Base-by-base conservation (phyloP, 2,888 invertebrate genomes). In the Eupithecia dodoneata region DNA sequence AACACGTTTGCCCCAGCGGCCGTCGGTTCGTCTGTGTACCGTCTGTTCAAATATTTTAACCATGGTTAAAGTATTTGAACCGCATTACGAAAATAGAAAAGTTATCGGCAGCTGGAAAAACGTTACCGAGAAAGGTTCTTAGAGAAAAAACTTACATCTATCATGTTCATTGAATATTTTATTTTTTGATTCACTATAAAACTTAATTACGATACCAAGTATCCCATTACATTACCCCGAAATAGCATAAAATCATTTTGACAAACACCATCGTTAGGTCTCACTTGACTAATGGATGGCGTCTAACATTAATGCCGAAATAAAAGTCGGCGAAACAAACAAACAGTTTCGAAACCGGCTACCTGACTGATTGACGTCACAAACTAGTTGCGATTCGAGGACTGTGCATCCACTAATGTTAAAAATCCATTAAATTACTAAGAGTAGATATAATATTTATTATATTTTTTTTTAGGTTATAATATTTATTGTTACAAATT, bases 321-420 rank as follows among this genome's bases (percentile, higher is more conserved):
- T 73, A 52, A 67, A 75, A 72, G 70, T 74, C 71, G 65, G 67
- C 63, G 71, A 79, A 79, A 77, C 73, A 76, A 67, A 76, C 72
- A 74, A 77, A 79, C 72, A 76, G 78, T 79, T 84, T 83, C 74
- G 30, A 81, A 88, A 85, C 87, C 83, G 84, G 85, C 81, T 86
- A 74, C 75, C 78, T 81, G 74, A 74, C 80, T 78, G 45, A 88
- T 87, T 88, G 88, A 88, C 88, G 88, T 88, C 87, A 88, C 75
- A 45, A 83, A 85, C 86, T 75, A 78, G 87, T 87, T 86, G 52
- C 78, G 73, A 78, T 79, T 70, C 79, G 82, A 82, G 80, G 76
- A 84, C 85, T 82, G 83, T 82, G 81, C 83, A 44, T 44, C 45
- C n/a, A 44, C 67, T 69, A 45, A 69, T 44, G 67, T 69, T 69